phyloP scores from a whole-genome alignment of 2,888 invertebrate genomes.

The Choreutis nemorana region DNA sequence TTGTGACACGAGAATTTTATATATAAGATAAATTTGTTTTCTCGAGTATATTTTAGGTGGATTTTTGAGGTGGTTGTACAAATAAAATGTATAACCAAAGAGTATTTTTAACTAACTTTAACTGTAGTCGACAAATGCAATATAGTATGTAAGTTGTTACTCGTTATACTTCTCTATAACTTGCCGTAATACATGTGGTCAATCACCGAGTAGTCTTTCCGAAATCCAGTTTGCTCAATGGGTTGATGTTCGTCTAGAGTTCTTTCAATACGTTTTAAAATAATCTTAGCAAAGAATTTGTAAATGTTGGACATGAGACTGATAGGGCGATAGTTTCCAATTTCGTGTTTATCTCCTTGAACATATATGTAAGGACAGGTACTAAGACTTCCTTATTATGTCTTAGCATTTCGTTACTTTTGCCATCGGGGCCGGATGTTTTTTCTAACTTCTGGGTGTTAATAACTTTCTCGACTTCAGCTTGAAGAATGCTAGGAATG shows the following conservation, averaged over 20 bases:
- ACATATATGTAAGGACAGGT: slow-evolving; percentile 12
- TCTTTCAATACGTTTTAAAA: slow-evolving; percentile 11
- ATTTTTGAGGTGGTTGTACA: too few species aligned
- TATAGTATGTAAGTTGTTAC: slow-evolving; percentile 6
- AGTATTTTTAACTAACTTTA: too few species aligned
- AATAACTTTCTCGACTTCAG: slow-evolving; percentile 9
- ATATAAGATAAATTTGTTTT: too few species aligned
- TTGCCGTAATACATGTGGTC: slow-evolving; percentile 8
- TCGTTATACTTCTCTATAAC: slow-evolving; percentile 8
- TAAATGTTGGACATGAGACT: slow-evolving; percentile 15
- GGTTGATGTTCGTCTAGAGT: slow-evolving; percentile 14
- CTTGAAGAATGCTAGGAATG: slow-evolving; percentile 1
- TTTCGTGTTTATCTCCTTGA: slow-evolving; percentile 11
- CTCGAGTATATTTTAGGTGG: too few species aligned
- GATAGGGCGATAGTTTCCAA: slow-evolving; percentile 15
- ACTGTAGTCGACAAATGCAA: slow-evolving; percentile 13
- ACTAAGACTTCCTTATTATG: slow-evolving; percentile 7
- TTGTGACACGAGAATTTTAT: too few species aligned
- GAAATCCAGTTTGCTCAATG: slow-evolving; percentile 9
- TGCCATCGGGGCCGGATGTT: slow-evolving; percentile 13
- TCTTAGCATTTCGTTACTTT: slow-evolving; percentile 12
- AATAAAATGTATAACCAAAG: too few species aligned
- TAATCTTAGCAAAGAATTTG: slow-evolving; percentile 13
- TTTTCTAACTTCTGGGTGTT: slow-evolving; percentile 11
- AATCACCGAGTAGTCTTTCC: slow-evolving; percentile 9